A percentile compares a stretch with the other conserved stretches of the same genome.
These are phyloP conservation scores for Drosophila kambysellisi DNA, from an alignment of 2,888 invertebrate species.

Conservation along the genomic window DNA sequence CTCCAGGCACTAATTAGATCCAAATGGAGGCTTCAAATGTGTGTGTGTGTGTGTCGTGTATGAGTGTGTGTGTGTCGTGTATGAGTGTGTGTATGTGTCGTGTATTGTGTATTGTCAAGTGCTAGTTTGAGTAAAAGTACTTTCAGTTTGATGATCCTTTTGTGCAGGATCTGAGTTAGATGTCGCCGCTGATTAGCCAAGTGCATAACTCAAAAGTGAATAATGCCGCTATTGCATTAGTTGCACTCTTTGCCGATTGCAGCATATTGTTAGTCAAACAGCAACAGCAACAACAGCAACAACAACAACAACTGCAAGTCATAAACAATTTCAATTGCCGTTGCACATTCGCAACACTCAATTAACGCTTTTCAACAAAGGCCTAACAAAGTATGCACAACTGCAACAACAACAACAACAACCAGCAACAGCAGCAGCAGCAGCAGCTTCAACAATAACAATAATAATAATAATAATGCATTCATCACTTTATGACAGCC, in stretches of 20 bases:
- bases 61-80: not conserved
- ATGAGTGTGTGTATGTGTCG: conserved; percentile 23
- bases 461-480: conserved; percentile 74
- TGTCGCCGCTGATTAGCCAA: conserved; percentile 66
- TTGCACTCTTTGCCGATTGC: conserved; percentile 55
- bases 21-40: conserved; percentile 23
- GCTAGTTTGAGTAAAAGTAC: conserved; percentile 2
- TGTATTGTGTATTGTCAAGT: conserved; percentile 48
- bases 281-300: conserved; percentile 46
- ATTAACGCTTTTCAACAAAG: conserved; percentile 80
- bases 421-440: conserved; percentile 10
- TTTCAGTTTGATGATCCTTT: conserved; percentile 30
- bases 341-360: conserved; percentile 80
- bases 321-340: conserved; percentile 80
- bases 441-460: conserved; percentile 46
- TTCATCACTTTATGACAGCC: conserved; percentile 78
- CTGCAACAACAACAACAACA: conserved; percentile 36
- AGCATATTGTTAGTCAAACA: conserved; percentile 59
- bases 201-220: conserved; percentile 26
- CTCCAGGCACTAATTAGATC: conserved; percentile 55
- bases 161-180: conserved; percentile 51
- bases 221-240: conserved; percentile 55
- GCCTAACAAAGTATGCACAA: conserved; percentile 58
- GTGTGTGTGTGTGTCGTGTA: conserved; percentile 16
- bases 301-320: conserved; percentile 71